phyloP scores from a whole-genome alignment of 2,113 vertebrate species.

The Anhinga rufa region DNA sequence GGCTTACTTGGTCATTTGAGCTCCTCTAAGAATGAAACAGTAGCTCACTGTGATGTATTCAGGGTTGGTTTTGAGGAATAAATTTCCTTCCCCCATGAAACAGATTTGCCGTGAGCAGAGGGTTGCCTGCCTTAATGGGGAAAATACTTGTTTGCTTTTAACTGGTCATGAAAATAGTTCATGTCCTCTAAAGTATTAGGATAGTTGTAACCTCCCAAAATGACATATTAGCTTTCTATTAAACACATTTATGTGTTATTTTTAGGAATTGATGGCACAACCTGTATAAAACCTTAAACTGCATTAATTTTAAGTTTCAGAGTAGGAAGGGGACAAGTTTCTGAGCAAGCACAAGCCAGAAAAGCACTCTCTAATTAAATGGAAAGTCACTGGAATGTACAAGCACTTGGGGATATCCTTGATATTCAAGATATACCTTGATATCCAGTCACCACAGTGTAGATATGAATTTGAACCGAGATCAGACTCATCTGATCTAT shows the following conservation, averaged over 20 bases:
- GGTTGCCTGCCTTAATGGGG: background rate
- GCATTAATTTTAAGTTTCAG: background rate
- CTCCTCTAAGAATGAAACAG: background rate
- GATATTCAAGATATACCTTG: background rate
- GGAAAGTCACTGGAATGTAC: background rate
- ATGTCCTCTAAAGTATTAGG: background rate
- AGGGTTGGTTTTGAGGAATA: background rate
- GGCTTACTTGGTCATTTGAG: background rate
- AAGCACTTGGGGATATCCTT: background rate
- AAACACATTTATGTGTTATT: background rate
- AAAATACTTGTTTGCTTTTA: background rate
- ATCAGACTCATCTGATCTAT: background rate
- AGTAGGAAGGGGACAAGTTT: background rate
- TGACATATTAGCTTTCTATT: background rate
- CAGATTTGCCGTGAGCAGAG: background rate
- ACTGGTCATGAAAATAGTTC: background rate
- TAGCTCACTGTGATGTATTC: background rate
- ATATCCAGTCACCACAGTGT: background rate
- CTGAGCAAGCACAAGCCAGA: background rate
- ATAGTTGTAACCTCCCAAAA: background rate
- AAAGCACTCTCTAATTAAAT: background rate
- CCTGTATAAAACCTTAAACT: background rate
- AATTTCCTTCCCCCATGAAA: background rate
- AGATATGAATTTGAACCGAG: background rate
- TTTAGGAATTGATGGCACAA: background rate